These are phyloP conservation scores for Parus major DNA, from an alignment of 2,113 vertebrate species.

Conservation along the genomic window DNA sequence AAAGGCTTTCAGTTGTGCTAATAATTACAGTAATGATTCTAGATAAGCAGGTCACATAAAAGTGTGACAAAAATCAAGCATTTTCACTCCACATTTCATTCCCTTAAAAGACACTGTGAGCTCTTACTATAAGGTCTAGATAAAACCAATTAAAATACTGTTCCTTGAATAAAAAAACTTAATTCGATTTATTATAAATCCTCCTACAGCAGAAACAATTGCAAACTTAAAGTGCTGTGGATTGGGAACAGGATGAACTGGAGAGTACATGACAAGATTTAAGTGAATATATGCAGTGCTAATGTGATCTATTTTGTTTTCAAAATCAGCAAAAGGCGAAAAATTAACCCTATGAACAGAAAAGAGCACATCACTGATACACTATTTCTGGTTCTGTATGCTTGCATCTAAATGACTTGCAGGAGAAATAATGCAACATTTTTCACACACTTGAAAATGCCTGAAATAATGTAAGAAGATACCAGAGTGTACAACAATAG, in stretches of 20 bases:
- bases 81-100: conserved; percentile 49
- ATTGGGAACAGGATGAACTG: conserved; percentile 11
- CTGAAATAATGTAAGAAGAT: neutral
- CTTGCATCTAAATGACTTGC: neutral
- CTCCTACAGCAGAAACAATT: conserved; percentile 11
- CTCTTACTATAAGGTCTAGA: conserved; percentile 29
- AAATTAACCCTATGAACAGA: neutral
- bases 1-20: conserved; percentile 50
- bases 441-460: neutral
- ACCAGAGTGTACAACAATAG: neutral
- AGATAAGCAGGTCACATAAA: conserved; percentile 61
- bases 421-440: neutral
- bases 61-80: conserved; percentile 31
- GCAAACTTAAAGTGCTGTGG: conserved; percentile 11
- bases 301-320: neutral
- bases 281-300: neutral
- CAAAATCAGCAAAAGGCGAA: neutral
- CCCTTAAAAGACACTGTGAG: conserved; percentile 30
- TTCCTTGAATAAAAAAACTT: conserved; percentile 12
- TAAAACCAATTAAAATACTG: conserved; percentile 53
- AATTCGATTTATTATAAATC: conserved; percentile 24
- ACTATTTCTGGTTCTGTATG: neutral
- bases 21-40: conserved; percentile 64
- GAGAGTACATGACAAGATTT: neutral
- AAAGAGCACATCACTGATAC: neutral